Evolutionary conservation across 2,888 invertebrate species (phyloP).

Genomic region (Pollenia amentaria): DNA sequence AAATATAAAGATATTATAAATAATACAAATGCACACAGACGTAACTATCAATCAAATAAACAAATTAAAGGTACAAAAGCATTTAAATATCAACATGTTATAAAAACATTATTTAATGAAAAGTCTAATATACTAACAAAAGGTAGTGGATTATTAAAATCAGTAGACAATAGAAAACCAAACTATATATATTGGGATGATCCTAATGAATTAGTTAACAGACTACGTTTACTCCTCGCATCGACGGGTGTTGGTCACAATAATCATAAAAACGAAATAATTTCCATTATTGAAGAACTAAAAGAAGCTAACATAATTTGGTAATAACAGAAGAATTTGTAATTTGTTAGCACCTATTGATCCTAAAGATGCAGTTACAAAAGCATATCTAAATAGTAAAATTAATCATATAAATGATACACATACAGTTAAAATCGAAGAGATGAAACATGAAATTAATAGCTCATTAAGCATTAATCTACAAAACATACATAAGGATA

Average conservation of each 20-base stretch:
- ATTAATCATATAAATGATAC: neutral
- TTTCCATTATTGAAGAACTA: no score
- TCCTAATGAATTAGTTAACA: conserved; percentile 79
- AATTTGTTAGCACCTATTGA: conserved; percentile 37
- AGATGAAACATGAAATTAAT: neutral
- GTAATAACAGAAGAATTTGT: conserved; percentile 32
- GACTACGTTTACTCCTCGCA: no score
- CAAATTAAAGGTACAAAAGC: no score
- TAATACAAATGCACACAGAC: no score
- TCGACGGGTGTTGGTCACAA: no score
- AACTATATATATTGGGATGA: conserved; percentile 77
- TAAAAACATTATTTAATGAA: conserved; percentile 39
- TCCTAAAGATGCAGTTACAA: conserved; percentile 33
- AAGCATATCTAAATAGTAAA: no score
- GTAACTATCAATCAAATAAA: no score
- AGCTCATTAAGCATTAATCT: neutral
- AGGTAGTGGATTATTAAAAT: no score
- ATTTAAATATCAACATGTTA: no score
- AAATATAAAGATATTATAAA: no score
- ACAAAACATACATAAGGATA: conserved; percentile 12
- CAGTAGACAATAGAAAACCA: conserved; percentile 59
- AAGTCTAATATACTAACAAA: conserved; percentile 13
- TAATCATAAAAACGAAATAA: no score
- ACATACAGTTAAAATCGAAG: no score
- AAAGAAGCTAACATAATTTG: conserved; percentile 57